Conservation (phyloP, 2,888 invertebrate genomes). For the Lordiphosa fenestrarum region DNA sequence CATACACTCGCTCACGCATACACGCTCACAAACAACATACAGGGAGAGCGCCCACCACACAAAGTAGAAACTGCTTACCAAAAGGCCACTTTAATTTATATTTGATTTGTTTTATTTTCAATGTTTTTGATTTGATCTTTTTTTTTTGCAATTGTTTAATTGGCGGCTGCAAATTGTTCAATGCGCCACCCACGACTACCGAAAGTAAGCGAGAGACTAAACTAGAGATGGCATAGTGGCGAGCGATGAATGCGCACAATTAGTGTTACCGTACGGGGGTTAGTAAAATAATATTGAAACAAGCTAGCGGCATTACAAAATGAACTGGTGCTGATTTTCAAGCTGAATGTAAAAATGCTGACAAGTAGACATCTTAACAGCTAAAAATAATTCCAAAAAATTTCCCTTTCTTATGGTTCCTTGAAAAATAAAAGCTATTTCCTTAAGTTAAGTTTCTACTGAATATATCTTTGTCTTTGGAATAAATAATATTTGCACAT, state of each 20-base stretch:
- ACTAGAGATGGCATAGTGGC: background rate
- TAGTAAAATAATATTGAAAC: too few species aligned
- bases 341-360: too few species aligned
- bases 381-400: too few species aligned
- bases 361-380: too few species aligned
- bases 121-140: background rate
- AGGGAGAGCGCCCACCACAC: slow-evolving; percentile 1
- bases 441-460: too few species aligned
- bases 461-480: too few species aligned
- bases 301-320: too few species aligned
- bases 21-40: slow-evolving; percentile 23
- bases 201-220: slow-evolving; percentile 14
- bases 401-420: too few species aligned
- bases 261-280: too few species aligned
- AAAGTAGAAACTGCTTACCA: slow-evolving; percentile 42
- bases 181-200: slow-evolving; percentile 24
- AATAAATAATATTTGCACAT: too few species aligned
- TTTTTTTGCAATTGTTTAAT: slow-evolving; percentile 23
- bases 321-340: too few species aligned
- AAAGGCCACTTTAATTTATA: slow-evolving; percentile 2
- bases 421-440: too few species aligned
- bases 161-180: slow-evolving; percentile 5
- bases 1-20: slow-evolving; percentile 13
- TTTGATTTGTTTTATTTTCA: background rate
- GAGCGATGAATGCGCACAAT: background rate